phyloP scores from a whole-genome alignment of 2,113 vertebrate species.

The Axis porcinus region DNA sequence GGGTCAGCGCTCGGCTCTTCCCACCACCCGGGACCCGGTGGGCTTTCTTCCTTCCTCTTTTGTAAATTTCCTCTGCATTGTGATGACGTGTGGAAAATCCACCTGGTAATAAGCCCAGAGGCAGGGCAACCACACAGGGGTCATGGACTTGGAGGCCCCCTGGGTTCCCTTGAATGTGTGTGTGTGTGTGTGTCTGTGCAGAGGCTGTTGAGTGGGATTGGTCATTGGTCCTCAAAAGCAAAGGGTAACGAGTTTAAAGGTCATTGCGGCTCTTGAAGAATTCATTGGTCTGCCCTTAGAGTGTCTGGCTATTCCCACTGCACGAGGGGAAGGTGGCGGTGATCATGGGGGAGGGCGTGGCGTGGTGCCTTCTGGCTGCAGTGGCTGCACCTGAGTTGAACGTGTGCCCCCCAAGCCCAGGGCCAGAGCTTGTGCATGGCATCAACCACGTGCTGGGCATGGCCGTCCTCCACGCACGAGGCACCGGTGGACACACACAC shows the following conservation, averaged over 20 bases:
- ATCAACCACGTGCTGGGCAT: no score
- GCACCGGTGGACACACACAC: rapidly evolving
- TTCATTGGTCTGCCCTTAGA: constrained; percentile 42
- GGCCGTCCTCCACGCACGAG: rapidly evolving
- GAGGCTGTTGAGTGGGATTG: constrained; percentile 28
- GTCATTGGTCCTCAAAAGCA: constrained; percentile 46
- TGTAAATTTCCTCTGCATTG: constrained; percentile 58
- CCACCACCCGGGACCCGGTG: background rate
- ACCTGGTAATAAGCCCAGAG: background rate
- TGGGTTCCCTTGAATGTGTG: background rate
- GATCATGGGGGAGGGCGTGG: background rate
- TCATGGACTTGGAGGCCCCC: background rate
- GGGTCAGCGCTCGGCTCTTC: background rate
- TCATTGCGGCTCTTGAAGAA: constrained; percentile 57
- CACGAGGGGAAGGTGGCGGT: background rate
- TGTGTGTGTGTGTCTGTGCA: background rate
- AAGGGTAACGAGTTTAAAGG: constrained; percentile 42
- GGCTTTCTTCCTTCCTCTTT: constrained; percentile 61
- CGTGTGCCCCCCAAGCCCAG: background rate
- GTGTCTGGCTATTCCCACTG: background rate
- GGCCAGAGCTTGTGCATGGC: background rate
- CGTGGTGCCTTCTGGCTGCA: background rate
- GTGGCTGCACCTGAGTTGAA: background rate
- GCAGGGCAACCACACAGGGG: background rate
- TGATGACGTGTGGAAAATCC: background rate